A percentile compares a stretch with the other conserved stretches of the same genome.
These are phyloP conservation scores for Oxystoma pomonae DNA, from an alignment of 2,888 invertebrate genomes.

Conservation along the genomic window DNA sequence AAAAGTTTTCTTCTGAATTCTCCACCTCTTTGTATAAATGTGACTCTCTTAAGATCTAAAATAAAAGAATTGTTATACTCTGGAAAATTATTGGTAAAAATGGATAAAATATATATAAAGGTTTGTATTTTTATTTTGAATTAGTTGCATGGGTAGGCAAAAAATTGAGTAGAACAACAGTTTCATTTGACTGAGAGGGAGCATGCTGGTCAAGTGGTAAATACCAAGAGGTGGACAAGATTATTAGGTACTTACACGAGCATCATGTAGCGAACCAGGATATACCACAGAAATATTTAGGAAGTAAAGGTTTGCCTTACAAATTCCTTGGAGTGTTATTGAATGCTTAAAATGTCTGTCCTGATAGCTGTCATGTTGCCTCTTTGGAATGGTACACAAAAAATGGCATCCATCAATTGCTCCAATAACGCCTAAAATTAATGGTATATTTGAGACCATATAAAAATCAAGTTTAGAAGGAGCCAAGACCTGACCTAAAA, in stretches of 20 bases:
- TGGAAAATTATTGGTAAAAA: too few relatives aligned
- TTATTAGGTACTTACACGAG: conserved; percentile 9
- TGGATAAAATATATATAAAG: too few relatives aligned
- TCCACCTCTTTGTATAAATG: conserved; percentile 8
- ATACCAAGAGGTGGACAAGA: too few relatives aligned
- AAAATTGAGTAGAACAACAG: too few relatives aligned
- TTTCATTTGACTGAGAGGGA: too few relatives aligned
- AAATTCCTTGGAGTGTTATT: conserved; percentile 11
- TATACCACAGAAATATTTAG: conserved; percentile 12
- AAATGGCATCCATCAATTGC: conserved; percentile 15
- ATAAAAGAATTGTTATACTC: neutral
- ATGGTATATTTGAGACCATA: neutral
- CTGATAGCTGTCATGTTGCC: conserved; percentile 15
- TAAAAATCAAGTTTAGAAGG: conserved; percentile 5
- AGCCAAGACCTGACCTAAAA: neutral
- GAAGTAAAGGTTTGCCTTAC: conserved; percentile 8
- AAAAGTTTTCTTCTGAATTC: conserved; percentile 11
- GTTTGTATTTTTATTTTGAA: too few relatives aligned
- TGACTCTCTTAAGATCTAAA: conserved; percentile 8
- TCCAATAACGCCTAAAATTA: conserved; percentile 13
- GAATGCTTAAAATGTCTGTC: conserved; percentile 12
- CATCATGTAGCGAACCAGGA: conserved; percentile 17
- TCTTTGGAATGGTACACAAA: conserved; percentile 8
- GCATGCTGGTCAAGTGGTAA: too few relatives aligned
- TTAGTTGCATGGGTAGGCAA: too few relatives aligned